phyloP scores from a whole-genome alignment of 2,888 invertebrate genomes.

The Hetaerina titia region DNA sequence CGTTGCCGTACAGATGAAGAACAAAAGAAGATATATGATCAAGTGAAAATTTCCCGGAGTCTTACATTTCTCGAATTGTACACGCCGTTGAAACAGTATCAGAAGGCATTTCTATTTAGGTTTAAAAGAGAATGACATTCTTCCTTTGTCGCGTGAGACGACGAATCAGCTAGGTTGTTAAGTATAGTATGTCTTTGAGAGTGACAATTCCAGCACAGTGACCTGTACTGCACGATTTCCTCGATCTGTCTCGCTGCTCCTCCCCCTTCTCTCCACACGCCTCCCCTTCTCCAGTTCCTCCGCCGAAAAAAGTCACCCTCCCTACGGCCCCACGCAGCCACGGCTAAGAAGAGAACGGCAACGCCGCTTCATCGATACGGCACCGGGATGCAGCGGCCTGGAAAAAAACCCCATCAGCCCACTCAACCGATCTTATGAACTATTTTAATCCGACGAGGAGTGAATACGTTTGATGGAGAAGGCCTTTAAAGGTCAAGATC shows the following conservation, averaged over 20 bases:
- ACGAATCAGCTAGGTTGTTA: not conserved
- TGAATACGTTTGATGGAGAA: not conserved
- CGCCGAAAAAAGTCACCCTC: not conserved
- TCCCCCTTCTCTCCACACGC: not conserved
- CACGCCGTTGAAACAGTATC: not conserved
- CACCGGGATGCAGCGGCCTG: slow-evolving; percentile 22
- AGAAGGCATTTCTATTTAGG: not conserved
- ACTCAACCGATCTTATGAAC: slow-evolving; percentile 1
- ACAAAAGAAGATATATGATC: not conserved
- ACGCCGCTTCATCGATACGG: slow-evolving; percentile 15
- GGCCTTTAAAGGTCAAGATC: slow-evolving; percentile 17
- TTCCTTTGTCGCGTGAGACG: not conserved
- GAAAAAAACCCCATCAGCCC: slow-evolving; percentile 31
- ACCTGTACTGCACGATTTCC: not conserved
- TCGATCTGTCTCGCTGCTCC: not conserved
- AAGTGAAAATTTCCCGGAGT: not conserved
- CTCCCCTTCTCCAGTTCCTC: not conserved
- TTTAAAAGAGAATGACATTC: not conserved
- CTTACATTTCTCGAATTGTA: not conserved
- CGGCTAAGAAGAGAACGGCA: not conserved
- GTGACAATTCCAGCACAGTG: not conserved
- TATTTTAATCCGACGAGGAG: slow-evolving; percentile 5
- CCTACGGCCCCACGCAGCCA: not conserved
- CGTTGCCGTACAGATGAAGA: not conserved
- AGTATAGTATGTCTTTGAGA: slow-evolving; percentile 18